Conservation (phyloP, 2,113 vertebrate species). For the human region GRCh38 chr12:557501-558000, state of each 20-base stretch:
- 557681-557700: conserved; percentile 92
- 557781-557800: background rate
- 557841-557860: background rate
- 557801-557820: background rate
- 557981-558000: background rate
- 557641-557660: conserved; percentile 92
- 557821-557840: background rate
- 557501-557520: background rate
- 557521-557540: fast-evolving
- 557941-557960: background rate
- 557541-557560: background rate
- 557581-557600: background rate
- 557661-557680: conserved; percentile 86
- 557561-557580: background rate
- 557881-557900: background rate
- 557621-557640: conserved; percentile 95
- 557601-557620: conserved; percentile 97
- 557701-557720: conserved; percentile 93
- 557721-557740: conserved; percentile 92
- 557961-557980: background rate
- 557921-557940: fast-evolving
- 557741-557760: conserved; percentile 86
- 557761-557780: conserved; percentile 80
- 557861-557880: background rate
- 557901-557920: background rate